Percentiles rank a stretch among this genome's conserved stretches.
These are phyloP conservation scores for Mantis religiosa DNA, from an alignment of 2,888 invertebrate species.

Conservation along the genomic window DNA sequence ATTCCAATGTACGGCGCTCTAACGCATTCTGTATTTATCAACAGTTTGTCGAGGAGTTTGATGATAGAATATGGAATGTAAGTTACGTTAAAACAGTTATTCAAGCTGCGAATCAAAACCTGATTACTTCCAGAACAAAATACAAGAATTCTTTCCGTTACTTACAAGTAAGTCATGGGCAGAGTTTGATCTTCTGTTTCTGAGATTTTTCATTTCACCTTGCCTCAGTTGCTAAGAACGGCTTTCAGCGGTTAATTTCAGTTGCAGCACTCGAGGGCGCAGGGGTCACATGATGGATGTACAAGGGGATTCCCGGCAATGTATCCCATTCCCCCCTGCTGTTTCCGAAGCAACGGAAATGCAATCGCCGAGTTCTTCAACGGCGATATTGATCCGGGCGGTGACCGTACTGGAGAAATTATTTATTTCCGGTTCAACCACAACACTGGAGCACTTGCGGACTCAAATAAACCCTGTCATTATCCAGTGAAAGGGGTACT, in stretches of 20 bases:
- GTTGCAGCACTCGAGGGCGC: not conserved
- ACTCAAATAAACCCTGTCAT: not conserved
- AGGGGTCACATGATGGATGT: not conserved
- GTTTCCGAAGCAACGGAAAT: not conserved
- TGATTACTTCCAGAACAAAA: not conserved
- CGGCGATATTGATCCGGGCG: not conserved
- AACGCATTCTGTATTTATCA: too few species aligned
- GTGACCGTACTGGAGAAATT: not conserved
- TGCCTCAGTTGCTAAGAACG: not conserved
- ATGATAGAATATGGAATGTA: too few species aligned
- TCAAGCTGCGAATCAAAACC: not conserved
- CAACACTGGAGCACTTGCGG: not conserved
- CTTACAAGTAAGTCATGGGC: not conserved
- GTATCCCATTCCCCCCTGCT: not conserved
- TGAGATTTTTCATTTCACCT: not conserved
- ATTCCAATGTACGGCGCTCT: too few species aligned
- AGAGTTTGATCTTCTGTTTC: not conserved
- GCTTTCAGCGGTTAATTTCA: not conserved
- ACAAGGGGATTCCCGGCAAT: not conserved
- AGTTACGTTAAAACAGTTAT: too few species aligned
- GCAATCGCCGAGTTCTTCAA: not conserved
- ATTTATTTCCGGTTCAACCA: not conserved
- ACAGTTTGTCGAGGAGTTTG: too few species aligned
- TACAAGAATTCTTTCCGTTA: too few species aligned
- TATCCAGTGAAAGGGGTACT: not conserved